These are phyloP conservation scores for Rattus rattus DNA, from an alignment of 2,113 vertebrate genomes.

Conservation along the genomic window DNA sequence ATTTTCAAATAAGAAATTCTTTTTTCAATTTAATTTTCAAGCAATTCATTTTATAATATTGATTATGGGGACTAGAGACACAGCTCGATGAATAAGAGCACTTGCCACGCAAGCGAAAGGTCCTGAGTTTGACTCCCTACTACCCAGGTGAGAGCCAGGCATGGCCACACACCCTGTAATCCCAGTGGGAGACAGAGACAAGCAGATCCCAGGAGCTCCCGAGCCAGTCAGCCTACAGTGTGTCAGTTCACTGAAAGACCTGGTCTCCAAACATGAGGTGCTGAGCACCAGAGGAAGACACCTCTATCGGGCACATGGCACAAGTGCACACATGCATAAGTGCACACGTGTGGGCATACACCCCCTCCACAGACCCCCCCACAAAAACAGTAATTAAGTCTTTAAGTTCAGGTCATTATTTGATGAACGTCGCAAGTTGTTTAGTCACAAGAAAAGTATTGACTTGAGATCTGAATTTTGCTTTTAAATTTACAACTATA, in stretches of 20 bases:
- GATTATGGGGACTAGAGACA: background rate
- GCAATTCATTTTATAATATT: background rate
- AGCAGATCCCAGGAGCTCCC: background rate
- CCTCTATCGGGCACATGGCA: background rate
- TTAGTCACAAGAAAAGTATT: constrained; percentile 47
- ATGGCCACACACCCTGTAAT: background rate
- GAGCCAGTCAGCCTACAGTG: background rate
- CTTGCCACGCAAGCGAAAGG: background rate
- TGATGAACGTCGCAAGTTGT: constrained; percentile 24
- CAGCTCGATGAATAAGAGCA: background rate
- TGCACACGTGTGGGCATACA: background rate
- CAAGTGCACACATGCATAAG: background rate
- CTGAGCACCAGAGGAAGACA: background rate
- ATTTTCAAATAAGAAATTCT: constrained; percentile 45
- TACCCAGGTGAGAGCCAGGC: too few relatives aligned
- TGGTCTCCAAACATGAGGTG: background rate
- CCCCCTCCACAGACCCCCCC: background rate
- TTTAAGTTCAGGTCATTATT: constrained; percentile 53
- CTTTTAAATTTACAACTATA: constrained; percentile 58
- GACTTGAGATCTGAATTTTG: constrained; percentile 35
- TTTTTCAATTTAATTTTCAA: constrained; percentile 61
- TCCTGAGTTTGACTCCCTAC: background rate
- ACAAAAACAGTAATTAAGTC: background rate
- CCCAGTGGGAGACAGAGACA: background rate
- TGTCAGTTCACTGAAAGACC: background rate